Evolutionary conservation across 2,888 invertebrate genomes (phyloP), one percentile per base, ranked within the genome.

Genomic region (Brachyopa scutellaris): DNA sequence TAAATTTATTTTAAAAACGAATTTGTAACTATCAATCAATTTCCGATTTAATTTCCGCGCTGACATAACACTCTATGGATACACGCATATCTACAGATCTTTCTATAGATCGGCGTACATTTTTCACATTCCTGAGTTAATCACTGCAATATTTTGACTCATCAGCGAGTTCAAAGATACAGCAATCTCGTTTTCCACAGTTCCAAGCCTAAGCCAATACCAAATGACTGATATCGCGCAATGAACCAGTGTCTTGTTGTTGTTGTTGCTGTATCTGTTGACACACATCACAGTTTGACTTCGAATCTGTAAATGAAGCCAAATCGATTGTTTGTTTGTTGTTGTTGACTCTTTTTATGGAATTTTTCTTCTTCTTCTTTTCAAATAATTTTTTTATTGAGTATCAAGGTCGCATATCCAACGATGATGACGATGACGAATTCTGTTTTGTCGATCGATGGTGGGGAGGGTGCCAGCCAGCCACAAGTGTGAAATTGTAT

Each of bases 61-160:
- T 19, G 36, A 31, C 51, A 15, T 29, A 8, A 15, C 51, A 51
- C 9, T 7, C 29, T 11, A 5, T 0, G 3, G 1, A 7, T 1
- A 23, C 47, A 7, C 6, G 8, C 7, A 11, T 11, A 66, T 13
- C 51, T 53, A 9, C 7, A 11, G 7, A 17, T 51, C 7, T 33
- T 15, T 47, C 21, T 51, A 19, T 8, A 29, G 23, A 69, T 15
- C 11, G 51, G 31, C n/a, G n/a, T n/a, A 26, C 21, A 53, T 61
- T 67, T 40, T 31, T 76, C 17, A 31, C 76, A 80, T 80, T 80
- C 80, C 64, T 45, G 29, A 11, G 66, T 79, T 70, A 76, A 76
- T 76, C 80, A 69, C 42, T 36, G 49, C 5, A 21, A n/a, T 47
- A 26, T 11, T 59, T 74, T 53, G 73, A 79, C 47, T 73, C 79